phyloP scores from a whole-genome alignment of 2,113 vertebrate species.

The Orycteropus afer region DNA sequence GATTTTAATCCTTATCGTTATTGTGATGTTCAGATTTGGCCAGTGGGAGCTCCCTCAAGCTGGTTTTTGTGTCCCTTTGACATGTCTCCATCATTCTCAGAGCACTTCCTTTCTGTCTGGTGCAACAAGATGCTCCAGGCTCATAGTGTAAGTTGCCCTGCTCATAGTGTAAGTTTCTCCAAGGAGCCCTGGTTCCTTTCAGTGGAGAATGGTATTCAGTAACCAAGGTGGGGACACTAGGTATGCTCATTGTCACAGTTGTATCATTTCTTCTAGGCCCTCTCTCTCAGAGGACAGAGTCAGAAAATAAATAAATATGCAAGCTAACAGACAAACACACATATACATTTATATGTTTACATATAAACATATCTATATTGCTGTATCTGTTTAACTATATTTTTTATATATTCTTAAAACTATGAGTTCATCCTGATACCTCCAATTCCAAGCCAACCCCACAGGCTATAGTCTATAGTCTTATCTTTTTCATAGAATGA shows the following conservation, averaged over 20 bases:
- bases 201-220: neutral
- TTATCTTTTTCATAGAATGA: neutral
- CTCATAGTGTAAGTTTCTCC: neutral
- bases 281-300: neutral
- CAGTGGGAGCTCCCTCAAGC: neutral
- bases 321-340: neutral
- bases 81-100: neutral
- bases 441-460: neutral
- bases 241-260: neutral
- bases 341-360: neutral
- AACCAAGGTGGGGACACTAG: neutral
- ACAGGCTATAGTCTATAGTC: neutral
- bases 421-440: neutral
- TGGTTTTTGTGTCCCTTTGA: neutral
- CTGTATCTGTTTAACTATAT: neutral
- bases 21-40: constrained; percentile 19
- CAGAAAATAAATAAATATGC: neutral
- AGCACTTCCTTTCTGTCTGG: neutral
- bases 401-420: neutral
- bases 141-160: neutral
- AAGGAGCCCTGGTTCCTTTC: neutral
- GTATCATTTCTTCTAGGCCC: neutral
- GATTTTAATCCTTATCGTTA: neutral
- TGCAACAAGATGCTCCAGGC: neutral
- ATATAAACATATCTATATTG: neutral